Percentiles rank a stretch among this genome's conserved stretches.
phyloP scores from a whole-genome alignment of 64 coral and sea anemone genomes.

The Stichodactyla helianthus region DNA sequence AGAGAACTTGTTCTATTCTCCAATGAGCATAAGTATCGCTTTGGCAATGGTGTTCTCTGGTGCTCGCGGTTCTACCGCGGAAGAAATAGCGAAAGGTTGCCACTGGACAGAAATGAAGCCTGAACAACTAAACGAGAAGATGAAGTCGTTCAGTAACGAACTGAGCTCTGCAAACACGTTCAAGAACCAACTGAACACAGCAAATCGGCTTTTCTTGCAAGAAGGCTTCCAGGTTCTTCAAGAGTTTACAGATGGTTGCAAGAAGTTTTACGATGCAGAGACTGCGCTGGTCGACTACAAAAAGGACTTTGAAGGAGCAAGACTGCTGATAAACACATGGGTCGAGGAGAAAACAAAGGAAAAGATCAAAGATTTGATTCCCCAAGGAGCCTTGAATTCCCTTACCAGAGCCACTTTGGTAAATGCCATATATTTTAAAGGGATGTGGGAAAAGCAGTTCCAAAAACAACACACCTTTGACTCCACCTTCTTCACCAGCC shows the following conservation, averaged over 20 bases:
- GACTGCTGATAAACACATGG: conserved; percentile 64
- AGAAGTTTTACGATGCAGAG: conserved; percentile 62
- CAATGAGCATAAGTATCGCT: conserved; percentile 69
- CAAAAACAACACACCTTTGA: conserved; percentile 28
- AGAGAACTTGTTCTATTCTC: conserved; percentile 82
- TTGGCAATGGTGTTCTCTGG: conserved; percentile 82
- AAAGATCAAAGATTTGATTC: conserved; percentile 74
- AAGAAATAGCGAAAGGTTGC: conserved; percentile 50
- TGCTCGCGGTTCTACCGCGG: conserved; percentile 69
- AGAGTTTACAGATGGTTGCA: conserved; percentile 50
- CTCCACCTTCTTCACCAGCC: conserved; percentile 23
- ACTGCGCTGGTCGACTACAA: conserved; percentile 74
- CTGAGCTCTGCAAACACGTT: conserved; percentile 26
- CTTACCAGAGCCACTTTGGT: conserved; percentile 58
- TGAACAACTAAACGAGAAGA: conserved; percentile 32
- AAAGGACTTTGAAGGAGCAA: conserved; percentile 39
- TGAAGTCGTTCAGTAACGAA: conserved; percentile 41
- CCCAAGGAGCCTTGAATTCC: conserved; percentile 37
- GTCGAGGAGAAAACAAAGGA: conserved; percentile 66
- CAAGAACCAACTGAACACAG: conserved; percentile 50
- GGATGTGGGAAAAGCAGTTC: conserved; percentile 78
- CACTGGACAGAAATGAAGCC: conserved; percentile 52
- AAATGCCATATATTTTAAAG: conserved; percentile 91
- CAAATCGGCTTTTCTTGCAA: conserved; percentile 74
- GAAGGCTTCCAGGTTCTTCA: conserved; percentile 38